phyloP scores from a whole-genome alignment of 1,140 invertebrate genomes.

The Aphidius gifuensis region DNA sequence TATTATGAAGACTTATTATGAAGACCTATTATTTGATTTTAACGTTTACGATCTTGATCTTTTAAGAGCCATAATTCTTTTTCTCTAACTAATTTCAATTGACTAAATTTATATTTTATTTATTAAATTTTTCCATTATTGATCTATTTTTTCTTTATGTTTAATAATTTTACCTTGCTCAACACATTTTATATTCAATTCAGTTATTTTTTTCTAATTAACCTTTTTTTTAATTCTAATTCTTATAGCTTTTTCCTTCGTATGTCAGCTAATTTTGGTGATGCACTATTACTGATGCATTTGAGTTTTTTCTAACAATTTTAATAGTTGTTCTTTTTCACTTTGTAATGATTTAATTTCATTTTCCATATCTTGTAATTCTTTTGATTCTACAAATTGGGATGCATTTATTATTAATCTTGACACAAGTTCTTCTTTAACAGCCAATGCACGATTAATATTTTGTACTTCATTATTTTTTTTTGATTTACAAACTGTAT shows the following conservation, averaged over 20 bases:
- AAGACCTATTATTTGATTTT: conserved; percentile 75
- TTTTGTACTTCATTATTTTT: conserved; percentile 63
- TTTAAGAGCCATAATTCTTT: conserved; percentile 75
- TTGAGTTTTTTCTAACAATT: conserved; percentile 61
- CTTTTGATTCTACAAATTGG: conserved; percentile 58
- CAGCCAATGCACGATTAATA: conserved; percentile 69
- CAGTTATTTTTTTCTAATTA: conserved; percentile 71
- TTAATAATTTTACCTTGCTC: conserved; percentile 77
- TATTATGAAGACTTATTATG: conserved; percentile 71
- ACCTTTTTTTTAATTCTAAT: too few species aligned
- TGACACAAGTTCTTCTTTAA: conserved; percentile 74
- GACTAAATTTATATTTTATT: conserved; percentile 75
- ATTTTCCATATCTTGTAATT: conserved; percentile 65
- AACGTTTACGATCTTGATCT: conserved; percentile 75
- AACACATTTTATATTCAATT: conserved; percentile 69
- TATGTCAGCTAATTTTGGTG: conserved; percentile 64
- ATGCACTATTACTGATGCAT: conserved; percentile 41
- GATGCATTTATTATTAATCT: conserved; percentile 65
- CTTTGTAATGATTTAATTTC: conserved; percentile 70
- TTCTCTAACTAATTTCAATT: conserved; percentile 77
- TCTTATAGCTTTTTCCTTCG: conserved; percentile 72
- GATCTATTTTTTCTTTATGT: conserved; percentile 76
- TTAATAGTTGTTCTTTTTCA: conserved; percentile 70
- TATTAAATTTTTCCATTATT: conserved; percentile 72
- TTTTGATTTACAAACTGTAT: conserved; percentile 61